Conservation (phyloP, 2,113 vertebrate genomes). For the Microcebus murinus region DNA sequence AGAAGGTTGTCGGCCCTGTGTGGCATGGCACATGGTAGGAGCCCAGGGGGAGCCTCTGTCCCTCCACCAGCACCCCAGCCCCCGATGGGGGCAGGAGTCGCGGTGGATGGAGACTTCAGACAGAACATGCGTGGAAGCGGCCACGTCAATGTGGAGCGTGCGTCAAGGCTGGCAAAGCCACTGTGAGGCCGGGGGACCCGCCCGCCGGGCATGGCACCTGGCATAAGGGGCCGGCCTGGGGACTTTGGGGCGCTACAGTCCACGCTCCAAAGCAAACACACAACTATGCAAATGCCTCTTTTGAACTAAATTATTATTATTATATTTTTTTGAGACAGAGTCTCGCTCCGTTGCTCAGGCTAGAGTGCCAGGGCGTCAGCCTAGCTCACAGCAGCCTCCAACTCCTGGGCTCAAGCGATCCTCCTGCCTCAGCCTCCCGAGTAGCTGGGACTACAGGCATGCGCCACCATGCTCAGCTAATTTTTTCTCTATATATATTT, state of each 20-base stretch:
- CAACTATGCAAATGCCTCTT: not conserved
- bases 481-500: too few species aligned
- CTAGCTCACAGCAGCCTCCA: too few species aligned
- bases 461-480: too few species aligned
- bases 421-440: too few species aligned
- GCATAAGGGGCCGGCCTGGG: too few species aligned
- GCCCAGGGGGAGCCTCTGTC: not conserved
- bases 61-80: not conserved
- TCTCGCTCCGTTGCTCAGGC: too few species aligned
- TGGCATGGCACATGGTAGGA: not conserved
- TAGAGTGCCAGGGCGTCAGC: too few species aligned
- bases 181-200: not conserved
- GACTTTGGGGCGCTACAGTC: not conserved
- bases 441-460: too few species aligned
- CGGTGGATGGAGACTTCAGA: fast-evolving
- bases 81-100: fast-evolving
- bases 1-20: not conserved
- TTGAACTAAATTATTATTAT: too few species aligned
- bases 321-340: too few species aligned
- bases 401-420: too few species aligned
- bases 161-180: fast-evolving
- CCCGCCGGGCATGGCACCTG: fast-evolving
- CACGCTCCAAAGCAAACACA: not conserved
- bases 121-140: fast-evolving
- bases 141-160: fast-evolving